Percentiles rank a stretch among this genome's conserved stretches.
These are phyloP conservation scores for Mesorhabditis belari DNA, from an alignment of 2,888 invertebrate genomes.

Conservation along the genomic window DNA sequence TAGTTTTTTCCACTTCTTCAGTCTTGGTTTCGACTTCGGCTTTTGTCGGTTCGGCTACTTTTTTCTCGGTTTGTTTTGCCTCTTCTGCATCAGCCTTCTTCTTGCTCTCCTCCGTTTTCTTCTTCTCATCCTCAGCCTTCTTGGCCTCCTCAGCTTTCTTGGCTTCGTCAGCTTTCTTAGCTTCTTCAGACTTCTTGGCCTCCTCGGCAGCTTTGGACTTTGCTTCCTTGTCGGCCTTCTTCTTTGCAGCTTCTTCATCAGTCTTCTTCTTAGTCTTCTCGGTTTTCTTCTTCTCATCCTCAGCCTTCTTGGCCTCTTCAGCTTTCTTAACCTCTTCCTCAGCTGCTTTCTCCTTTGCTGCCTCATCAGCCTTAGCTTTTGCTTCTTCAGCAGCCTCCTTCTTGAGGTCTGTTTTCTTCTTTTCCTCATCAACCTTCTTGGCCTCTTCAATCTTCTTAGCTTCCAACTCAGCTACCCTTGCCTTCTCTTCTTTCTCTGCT, in stretches of 20 bases:
- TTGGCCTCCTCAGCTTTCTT: no score
- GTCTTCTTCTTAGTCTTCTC: constrained; percentile 4
- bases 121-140: not conserved
- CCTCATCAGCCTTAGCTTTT: not conserved
- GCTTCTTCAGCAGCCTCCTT: constrained; percentile 3
- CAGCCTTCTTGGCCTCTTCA: constrained; percentile 1
- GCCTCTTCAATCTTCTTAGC: not conserved
- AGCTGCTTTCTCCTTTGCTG: constrained; percentile 3
- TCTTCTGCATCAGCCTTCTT: constrained; percentile 4
- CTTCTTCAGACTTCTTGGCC: not conserved
- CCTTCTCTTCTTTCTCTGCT: not conserved
- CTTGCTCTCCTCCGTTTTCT: constrained; percentile 4
- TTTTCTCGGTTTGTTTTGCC: not conserved
- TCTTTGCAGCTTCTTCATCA: constrained; percentile 7
- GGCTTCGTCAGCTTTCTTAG: no score
- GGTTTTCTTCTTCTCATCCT: constrained; percentile 6
- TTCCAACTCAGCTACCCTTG: not conserved
- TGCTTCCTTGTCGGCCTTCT: not conserved
- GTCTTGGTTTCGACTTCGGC: not conserved
- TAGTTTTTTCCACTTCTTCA: constrained; percentile 1
- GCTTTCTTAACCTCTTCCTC: constrained; percentile 5
- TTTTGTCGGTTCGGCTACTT: no score
- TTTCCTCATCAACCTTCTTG: not conserved
- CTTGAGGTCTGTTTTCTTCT: not conserved
- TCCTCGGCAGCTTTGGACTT: not conserved